Conservation (phyloP, 2,113 vertebrate species). For the Sialia sialis region DNA sequence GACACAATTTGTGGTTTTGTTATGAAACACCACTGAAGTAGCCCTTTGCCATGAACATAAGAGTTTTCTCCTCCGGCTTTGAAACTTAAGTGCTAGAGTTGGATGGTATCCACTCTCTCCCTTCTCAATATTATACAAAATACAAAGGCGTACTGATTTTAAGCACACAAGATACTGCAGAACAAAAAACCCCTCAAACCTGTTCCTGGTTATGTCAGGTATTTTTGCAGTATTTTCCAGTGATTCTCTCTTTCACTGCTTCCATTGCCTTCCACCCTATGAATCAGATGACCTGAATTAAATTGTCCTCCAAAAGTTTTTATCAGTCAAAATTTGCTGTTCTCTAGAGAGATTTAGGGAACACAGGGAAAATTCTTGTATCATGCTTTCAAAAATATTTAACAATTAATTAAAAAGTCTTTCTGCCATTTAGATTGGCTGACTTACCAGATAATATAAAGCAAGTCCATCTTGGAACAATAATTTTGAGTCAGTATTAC, state of each 20-base stretch:
- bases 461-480: neutral
- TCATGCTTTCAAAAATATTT: neutral
- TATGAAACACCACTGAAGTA: neutral
- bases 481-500: neutral
- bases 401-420: neutral
- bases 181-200: neutral
- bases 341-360: neutral
- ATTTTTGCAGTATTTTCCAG: neutral
- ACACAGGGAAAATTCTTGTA: neutral
- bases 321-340: rapidly evolving
- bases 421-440: neutral
- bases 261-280: neutral
- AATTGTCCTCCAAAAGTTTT: neutral
- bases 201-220: neutral
- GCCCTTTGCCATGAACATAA: neutral
- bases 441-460: neutral
- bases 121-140: neutral
- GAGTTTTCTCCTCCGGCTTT: neutral
- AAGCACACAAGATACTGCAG: neutral
- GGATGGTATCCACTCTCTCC: neutral
- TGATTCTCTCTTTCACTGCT: neutral
- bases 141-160: neutral
- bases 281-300: neutral
- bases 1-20: neutral
- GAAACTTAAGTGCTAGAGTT: neutral